Evolutionary conservation across 92 coral and sea anemone genomes (phyloP).

Genomic region (Umimayanthus chanpuru): DNA sequence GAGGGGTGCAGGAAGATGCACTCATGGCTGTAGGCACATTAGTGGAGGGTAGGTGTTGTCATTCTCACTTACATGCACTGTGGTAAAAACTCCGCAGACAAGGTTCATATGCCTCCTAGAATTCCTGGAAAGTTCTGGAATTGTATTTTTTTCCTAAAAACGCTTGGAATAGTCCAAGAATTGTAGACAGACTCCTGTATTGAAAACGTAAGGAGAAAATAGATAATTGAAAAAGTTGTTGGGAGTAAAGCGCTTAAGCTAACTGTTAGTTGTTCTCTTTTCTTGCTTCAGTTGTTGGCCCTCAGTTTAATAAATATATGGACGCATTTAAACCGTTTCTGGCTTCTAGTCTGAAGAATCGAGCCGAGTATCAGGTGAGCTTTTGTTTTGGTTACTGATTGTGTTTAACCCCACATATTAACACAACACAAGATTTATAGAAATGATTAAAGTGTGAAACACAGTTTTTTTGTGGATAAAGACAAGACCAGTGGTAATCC

Average conservation of each 20-base stretch:
- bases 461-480: no score
- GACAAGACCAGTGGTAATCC: no score
- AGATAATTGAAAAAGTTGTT: no score
- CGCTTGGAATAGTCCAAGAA: no score
- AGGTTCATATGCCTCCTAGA: no score
- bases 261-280: background rate
- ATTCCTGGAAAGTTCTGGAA: background rate
- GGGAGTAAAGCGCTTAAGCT: background rate
- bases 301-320: slow-evolving; percentile 75
- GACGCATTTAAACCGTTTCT: slow-evolving; percentile 89
- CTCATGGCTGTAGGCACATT: slow-evolving; percentile 96
- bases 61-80: background rate
- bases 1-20: slow-evolving; percentile 97
- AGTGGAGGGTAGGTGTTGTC: slow-evolving; percentile 73
- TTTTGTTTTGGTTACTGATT: background rate
- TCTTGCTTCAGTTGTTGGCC: slow-evolving; percentile 76
- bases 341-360: slow-evolving; percentile 72
- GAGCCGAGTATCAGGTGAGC: slow-evolving; percentile 91
- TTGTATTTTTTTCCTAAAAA: no score
- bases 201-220: no score
- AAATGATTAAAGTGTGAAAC: no score
- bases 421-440: background rate
- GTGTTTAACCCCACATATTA: background rate
- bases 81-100: no score
- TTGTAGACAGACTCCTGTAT: no score